phyloP scores from a whole-genome alignment of 1,140 invertebrate genomes.

The Catajapyx aquilonaris region DNA sequence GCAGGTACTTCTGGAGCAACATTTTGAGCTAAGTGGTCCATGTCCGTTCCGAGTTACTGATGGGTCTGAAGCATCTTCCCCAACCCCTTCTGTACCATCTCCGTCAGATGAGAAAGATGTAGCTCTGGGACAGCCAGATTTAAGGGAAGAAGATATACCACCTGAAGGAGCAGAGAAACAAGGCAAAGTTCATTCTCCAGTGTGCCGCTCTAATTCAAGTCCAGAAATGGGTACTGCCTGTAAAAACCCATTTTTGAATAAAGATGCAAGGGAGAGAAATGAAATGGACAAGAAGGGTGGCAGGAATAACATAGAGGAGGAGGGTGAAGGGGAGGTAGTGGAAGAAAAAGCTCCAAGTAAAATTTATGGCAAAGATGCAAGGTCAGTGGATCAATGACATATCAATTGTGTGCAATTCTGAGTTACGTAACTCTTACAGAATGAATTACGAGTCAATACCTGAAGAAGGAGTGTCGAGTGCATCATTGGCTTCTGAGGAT shows the following conservation, averaged over 20 bases:
- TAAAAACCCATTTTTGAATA: slow-evolving; percentile 40
- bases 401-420: too few relatives aligned
- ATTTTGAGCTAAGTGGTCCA: slow-evolving; percentile 11
- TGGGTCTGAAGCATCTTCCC: neutral
- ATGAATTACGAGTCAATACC: too few relatives aligned
- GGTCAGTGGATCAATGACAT: too few relatives aligned
- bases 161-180: slow-evolving; percentile 5
- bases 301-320: slow-evolving; percentile 4
- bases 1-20: slow-evolving; percentile 15
- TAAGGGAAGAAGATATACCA: slow-evolving; percentile 20
- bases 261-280: slow-evolving; percentile 12
- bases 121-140: slow-evolving; percentile 17
- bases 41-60: neutral
- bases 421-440: too few relatives aligned
- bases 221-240: slow-evolving; percentile 74
- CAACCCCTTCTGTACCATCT: neutral
- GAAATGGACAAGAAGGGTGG: slow-evolving; percentile 6
- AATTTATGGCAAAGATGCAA: too few relatives aligned
- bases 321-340: slow-evolving; percentile 3
- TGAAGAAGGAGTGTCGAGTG: too few relatives aligned
- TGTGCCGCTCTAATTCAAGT: slow-evolving; percentile 66
- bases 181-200: slow-evolving; percentile 43
- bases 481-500: too few relatives aligned
- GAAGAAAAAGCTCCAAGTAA: too few relatives aligned
- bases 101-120: neutral